Evolutionary conservation across 1,140 invertebrate species (phyloP), one percentile per base, ranked within the genome.

Genomic region (Callitettix versicolor): DNA sequence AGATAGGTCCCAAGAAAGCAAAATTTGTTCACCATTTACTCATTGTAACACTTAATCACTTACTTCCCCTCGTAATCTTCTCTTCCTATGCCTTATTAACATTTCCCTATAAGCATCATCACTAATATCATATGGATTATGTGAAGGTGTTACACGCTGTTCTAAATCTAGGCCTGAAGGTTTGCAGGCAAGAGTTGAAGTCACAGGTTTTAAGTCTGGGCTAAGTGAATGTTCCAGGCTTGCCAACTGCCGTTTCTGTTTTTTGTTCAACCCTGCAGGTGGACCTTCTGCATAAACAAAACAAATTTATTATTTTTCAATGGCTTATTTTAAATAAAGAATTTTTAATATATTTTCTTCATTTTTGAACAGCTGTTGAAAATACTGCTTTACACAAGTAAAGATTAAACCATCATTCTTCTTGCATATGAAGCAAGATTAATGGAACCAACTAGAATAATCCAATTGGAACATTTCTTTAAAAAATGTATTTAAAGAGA

Each of bases 91-190:
- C 30, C 75, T 73, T 2, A 73, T 68, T 21, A 90, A 63, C 72
- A 88, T 78, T 38, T 76, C 70, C 51, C 73, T 73, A 60, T 86
- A 87, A 24, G 75, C 74, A n/a, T 84, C 81, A 48, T 88, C 85
- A 1, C 75, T 79, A 1, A 78, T 68, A 61, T 84, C 80, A 58
- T 73, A 73, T 7, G 77, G 75, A 60, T 75, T 75, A 50, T 72
- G 61, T 52, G 44, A 64, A 58, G 65, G 58, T 58, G 67, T 68
- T 66, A 65, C 73, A 65, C 53, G 63, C 26, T 67, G 65, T 60
- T 71, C 70, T 40, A 75, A 67, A 65, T 76, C 73, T 26, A 73
- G 63, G 6, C 67, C 66, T 53, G 64, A 63, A 18, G 69, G 63
- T 59, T 70, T 72, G 49, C 64, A 60, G 14, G 71, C 62, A 34